Evolutionary conservation across 2,797 vertebrate species (phyloP), one percentile per base, ranked within the genome.

Genomic region (Mionectes olivaceus): DNA sequence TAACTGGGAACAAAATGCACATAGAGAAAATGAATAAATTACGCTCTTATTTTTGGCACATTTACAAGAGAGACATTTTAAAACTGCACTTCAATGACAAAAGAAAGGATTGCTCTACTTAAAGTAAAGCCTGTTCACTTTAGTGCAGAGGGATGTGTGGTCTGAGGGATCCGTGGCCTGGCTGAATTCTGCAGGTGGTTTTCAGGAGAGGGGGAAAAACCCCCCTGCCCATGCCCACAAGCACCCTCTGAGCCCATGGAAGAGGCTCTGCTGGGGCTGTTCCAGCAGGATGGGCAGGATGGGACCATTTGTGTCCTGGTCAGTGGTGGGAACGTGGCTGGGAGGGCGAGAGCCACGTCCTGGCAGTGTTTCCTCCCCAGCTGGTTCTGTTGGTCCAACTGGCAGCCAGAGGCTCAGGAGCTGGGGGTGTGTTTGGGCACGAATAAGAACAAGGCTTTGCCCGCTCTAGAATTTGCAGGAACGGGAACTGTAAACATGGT

Each of bases 1-100:
- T 81, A 85, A 74, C 57, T 25, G 76, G 84, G 87, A 93, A 60
- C 70, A 63, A 90, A 90, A 76, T 21, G 52, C 73, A 46, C 1
- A 3, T 7, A 33, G 91, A 77, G 65, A 63, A 91, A 81, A 94
- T 83, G 77, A 91, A 91, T 91, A 86, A 77, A 78, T 91, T 50
- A 61, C 69, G 65, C 76, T 88, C 76, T 88, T 68, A 28, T 53
- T 94, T 94, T 78, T 75, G 96, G 80, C 79, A 52, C 59, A 4
- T 68, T 77, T 88, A 60, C 85, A 88, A 60, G 76, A 61, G 84
- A 83, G 49, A 71, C 1, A 18, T 64, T 71, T 83, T 68, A 49
- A 55, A 74, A 52, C 55, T 65, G 19, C 61, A 25, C 4, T 63
- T 43, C 59, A 15, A 1, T 55, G 91, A 68, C 71, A 80, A 71